Evolutionary conservation across 2,113 vertebrate genomes (phyloP).

Genomic region (Indicator indicator): DNA sequence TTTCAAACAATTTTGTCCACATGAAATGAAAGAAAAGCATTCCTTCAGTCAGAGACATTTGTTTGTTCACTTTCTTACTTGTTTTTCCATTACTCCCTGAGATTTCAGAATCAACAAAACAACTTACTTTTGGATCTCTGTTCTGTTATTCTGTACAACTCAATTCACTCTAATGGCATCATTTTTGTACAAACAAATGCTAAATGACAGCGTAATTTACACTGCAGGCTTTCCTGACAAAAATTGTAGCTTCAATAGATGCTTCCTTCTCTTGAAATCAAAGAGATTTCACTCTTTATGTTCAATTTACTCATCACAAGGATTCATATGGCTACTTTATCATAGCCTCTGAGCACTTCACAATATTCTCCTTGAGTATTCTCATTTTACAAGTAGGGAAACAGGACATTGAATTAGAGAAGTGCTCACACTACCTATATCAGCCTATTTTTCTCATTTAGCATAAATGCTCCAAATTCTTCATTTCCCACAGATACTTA

Average conservation of each 20-base stretch:
- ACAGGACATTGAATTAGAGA: background rate
- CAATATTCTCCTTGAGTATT: background rate
- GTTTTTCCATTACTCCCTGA: background rate
- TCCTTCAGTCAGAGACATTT: background rate
- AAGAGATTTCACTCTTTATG: background rate
- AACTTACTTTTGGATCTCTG: background rate
- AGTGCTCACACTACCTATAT: background rate
- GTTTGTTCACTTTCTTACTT: background rate
- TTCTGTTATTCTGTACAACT: background rate
- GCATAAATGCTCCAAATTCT: background rate
- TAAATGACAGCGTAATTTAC: constrained; percentile 41
- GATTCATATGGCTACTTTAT: background rate
- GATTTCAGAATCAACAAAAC: background rate
- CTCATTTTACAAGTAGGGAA: background rate
- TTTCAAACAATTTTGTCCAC: background rate
- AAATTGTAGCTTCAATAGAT: background rate
- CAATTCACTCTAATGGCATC: background rate
- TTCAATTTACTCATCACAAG: background rate
- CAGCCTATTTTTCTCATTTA: background rate
- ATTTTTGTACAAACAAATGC: background rate
- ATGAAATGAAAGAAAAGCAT: background rate
- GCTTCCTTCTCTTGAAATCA: background rate
- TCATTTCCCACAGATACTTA: background rate
- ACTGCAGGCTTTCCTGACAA: constrained; percentile 16
- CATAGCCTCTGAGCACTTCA: background rate